These are phyloP conservation scores for Nomada flava DNA, from an alignment of 2,888 invertebrate species.

Conservation along the genomic window DNA sequence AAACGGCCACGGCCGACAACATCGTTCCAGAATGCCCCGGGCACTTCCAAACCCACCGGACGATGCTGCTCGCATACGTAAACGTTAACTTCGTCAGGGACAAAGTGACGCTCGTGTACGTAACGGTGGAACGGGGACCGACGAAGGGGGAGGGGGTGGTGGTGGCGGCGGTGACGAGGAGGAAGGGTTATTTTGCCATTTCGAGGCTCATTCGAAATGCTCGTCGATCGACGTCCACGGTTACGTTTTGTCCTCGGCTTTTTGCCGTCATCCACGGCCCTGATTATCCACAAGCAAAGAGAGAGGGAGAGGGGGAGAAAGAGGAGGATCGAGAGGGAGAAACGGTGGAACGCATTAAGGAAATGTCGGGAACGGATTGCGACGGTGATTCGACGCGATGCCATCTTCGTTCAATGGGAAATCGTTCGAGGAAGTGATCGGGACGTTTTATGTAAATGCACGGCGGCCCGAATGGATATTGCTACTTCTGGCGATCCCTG, in stretches of 20 bases:
- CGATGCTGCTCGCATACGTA: constrained; percentile 79
- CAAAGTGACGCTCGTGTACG: constrained; percentile 74
- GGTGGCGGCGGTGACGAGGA: too few species aligned
- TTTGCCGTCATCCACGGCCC: constrained; percentile 4
- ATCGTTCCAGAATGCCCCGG: constrained; percentile 80
- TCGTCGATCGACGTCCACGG: constrained; percentile 18
- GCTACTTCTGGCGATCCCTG: not conserved
- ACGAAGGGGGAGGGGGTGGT: not conserved
- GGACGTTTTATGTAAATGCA: not conserved
- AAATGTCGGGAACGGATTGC: not conserved
- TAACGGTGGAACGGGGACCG: constrained; percentile 8
- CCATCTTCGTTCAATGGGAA: not conserved
- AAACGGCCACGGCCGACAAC: constrained; percentile 83
- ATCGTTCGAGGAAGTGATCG: not conserved
- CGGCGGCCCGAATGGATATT: not conserved
- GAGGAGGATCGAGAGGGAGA: not conserved
- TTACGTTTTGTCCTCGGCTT: constrained; percentile 19
- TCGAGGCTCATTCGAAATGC: constrained; percentile 62
- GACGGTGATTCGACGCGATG: not conserved
- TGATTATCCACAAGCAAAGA: constrained; percentile 22
- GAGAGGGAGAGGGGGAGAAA: too few species aligned
- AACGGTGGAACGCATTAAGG: constrained; percentile 30
- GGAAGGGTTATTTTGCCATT: constrained; percentile 56
- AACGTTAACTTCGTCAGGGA: constrained; percentile 79
- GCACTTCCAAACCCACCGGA: constrained; percentile 79